Base-by-base conservation (phyloP, 2,797 vertebrate genomes). In the Brotula barbata region DNA sequence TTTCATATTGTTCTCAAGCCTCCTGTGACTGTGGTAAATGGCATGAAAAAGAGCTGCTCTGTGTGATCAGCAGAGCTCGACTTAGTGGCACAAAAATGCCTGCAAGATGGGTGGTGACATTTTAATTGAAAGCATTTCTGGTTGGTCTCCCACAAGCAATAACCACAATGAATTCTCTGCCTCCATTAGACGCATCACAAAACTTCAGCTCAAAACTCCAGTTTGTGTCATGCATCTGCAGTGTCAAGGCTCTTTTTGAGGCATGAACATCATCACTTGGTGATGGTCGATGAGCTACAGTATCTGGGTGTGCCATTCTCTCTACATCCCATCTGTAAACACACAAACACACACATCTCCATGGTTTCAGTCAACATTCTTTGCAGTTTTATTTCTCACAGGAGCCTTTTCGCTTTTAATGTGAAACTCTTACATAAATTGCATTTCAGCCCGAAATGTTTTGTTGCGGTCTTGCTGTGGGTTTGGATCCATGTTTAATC, bases 401-500 rank as follows among this genome's bases (percentile, higher is more conserved):
- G 75, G 77, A 77, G 76, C 61, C 80, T 50, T 56, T 80, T 70
- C 57, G 42, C 76, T 85, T 73, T 80, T 68, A 85, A 85, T 76
- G 76, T 80, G 74, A 87, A 79, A 72, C 73, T 74, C 78, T 85
- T 81, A 58, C 80, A 82, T 87, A 85, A 88, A 90, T 86, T 84
- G 82, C 61, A 60, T 79, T 83, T 75, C 66, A 80, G 75, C 83
- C 67, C 58, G 73, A 88, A 79, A 86, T 89, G 83, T 88, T 91
- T 89, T 88, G 86, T 89, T 91, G 85, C 80, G 80, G 87, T 87
- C 74, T 73, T 43, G 62, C 78, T 88, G 88, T 83, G 85, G 84
- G 83, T 87, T 88, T 87, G 82, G 84, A 83, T 76, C 61, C 85
- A 75, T 83, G 81, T 89, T 89, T 90, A 89, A 91, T 91, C 86